Evolutionary conservation across 2,113 vertebrate species (phyloP), one percentile per base, ranked within the genome.

Genomic region (Ancistrus triradiatus): DNA sequence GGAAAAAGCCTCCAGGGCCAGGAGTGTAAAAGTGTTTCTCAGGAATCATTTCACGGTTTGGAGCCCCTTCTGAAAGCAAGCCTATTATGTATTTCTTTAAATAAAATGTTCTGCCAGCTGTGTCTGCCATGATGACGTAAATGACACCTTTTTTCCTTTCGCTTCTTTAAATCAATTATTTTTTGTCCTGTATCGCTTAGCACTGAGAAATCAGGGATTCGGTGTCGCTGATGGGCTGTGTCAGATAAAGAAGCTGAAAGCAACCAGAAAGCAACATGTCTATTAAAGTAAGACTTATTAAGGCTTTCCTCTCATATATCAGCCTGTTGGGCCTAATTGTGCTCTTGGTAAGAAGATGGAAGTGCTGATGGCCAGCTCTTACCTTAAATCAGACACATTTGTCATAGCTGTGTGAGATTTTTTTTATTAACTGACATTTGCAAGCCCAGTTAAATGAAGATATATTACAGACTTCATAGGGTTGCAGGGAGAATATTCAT

Each of bases 361-460:
- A 60, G 53, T 71, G 63, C 46, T 47, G 48, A 69, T 73, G 73
- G 75, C 75, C 56, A 17, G 56, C 73, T 78, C 77, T 65, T 63
- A 59, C 63, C 74, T 72, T 61, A 59, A 70, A 82, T 64, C 73
- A 67, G 71, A 75, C 22, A 59, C 74, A 83, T 83, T 76, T 74
- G 77, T 82, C 82, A 84, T 66, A 79, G 79, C 78, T 71, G 58
- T 3, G 63, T 46, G 68, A 78, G 76, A 78, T 83, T 76, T 76
- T 78, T 83, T 82, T 22, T 28, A 78, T 84, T 86, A 83, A 77
- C 56, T 81, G 82, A 84, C 79, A 83, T 88, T 85, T 80, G 78
- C 76, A 79, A 67, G 72, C 74, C 60, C 77, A 24, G 74, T 72
- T 78, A 85, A 87, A 84, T 85, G 81, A 87, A 87, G 83, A 85